Evolutionary conservation across 2,113 vertebrate species (phyloP).

Genomic region (Phalacrocorax carbo): DNA sequence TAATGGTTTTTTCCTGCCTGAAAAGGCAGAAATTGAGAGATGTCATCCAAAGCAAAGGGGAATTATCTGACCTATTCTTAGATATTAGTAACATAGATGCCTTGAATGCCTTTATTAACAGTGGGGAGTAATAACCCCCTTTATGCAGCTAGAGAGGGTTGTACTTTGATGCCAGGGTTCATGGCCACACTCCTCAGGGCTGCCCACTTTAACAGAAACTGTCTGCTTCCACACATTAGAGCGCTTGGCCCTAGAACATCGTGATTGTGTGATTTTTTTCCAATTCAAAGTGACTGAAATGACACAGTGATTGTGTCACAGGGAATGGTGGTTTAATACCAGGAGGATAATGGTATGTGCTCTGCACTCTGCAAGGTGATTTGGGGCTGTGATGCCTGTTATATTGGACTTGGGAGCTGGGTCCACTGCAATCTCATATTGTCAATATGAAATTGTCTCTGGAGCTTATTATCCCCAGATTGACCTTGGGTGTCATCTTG

Average conservation of each 20-base stretch:
- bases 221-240: neutral
- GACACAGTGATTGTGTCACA: rapidly evolving
- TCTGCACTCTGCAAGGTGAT: neutral
- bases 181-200: neutral
- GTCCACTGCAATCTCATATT: neutral
- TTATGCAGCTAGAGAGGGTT: neutral
- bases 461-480: neutral
- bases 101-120: neutral
- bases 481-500: neutral
- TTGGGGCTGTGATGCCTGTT: neutral
- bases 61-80: neutral
- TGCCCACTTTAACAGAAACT: neutral
- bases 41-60: neutral
- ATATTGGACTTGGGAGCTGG: neutral
- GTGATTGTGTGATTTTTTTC: neutral
- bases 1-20: neutral
- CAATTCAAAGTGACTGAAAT: neutral
- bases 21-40: neutral
- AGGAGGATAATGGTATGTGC: neutral
- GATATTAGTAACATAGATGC: neutral
- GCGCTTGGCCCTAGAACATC: neutral
- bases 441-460: neutral
- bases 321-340: neutral
- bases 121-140: neutral
- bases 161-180: neutral